Evolutionary conservation across 2,888 invertebrate species (phyloP).

Genomic region (Brachypterus glaber): DNA sequence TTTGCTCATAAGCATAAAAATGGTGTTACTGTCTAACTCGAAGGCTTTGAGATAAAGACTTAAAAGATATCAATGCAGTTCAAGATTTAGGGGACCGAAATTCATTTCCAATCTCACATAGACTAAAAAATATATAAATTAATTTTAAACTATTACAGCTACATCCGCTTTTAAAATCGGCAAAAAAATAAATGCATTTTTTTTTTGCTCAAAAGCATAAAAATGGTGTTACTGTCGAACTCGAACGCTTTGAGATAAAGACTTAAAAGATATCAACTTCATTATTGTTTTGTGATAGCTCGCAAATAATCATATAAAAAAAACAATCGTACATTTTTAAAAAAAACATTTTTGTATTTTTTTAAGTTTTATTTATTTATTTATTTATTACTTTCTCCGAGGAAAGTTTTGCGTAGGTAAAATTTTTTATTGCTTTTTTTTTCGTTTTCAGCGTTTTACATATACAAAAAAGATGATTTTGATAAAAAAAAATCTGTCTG

Average conservation of each 20-base stretch:
- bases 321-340: conserved; percentile 7
- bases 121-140: conserved; percentile 48
- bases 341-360: conserved; percentile 6
- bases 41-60: too few relatives aligned
- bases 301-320: conserved; percentile 1
- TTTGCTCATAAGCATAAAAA: conserved; percentile 3
- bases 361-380: too few relatives aligned
- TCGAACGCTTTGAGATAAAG: too few relatives aligned
- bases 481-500: too few relatives aligned
- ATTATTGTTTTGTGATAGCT: conserved; percentile 3
- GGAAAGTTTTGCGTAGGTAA: too few relatives aligned
- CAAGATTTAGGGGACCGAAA: conserved; percentile 84
- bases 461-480: too few relatives aligned
- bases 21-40: too few relatives aligned
- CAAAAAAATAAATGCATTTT: neutral
- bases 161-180: neutral
- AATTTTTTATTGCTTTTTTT: too few relatives aligned
- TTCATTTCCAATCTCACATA: conserved; percentile 89
- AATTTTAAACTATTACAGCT: conserved; percentile 2
- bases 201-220: conserved; percentile 4
- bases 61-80: conserved; percentile 64
- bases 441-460: too few relatives aligned
- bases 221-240: too few relatives aligned
- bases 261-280: too few relatives aligned
- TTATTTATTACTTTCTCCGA: too few relatives aligned